Conservation (phyloP, 2,888 invertebrate genomes). For the Tromatobia lineatoria region DNA sequence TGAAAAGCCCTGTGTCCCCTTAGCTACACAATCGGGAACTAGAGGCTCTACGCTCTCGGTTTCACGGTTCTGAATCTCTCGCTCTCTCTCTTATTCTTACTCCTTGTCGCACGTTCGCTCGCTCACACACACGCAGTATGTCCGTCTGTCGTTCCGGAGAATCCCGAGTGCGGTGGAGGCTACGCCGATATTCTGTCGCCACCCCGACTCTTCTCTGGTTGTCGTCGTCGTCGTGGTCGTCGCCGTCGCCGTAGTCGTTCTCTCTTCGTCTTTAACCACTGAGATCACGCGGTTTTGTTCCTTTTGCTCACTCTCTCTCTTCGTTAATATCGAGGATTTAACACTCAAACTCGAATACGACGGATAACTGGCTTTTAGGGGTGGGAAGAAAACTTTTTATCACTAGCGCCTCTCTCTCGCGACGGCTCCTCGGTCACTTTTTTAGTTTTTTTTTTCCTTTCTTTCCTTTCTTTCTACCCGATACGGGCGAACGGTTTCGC, state of each 20-base stretch:
- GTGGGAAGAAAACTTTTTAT: slow-evolving; percentile 16
- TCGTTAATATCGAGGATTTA: background rate
- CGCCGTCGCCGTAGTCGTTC: background rate
- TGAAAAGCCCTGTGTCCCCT: slow-evolving; percentile 84
- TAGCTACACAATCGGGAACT: slow-evolving; percentile 63
- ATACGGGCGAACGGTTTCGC: slow-evolving; percentile 74
- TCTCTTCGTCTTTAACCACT: background rate
- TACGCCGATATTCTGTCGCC: slow-evolving; percentile 61
- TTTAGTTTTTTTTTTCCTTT: slow-evolving; percentile 21
- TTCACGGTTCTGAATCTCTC: background rate
- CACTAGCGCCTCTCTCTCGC: slow-evolving; percentile 8
- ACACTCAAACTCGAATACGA: slow-evolving; percentile 3
- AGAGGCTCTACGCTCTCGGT: slow-evolving; percentile 40
- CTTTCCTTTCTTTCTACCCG: slow-evolving; percentile 60
- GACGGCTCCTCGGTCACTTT: slow-evolving; percentile 67
- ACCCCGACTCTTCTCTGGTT: slow-evolving; percentile 47
- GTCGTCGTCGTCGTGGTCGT: background rate
- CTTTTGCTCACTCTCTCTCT: no score
- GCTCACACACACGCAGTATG: background rate
- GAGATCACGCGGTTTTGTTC: slow-evolving; percentile 10
- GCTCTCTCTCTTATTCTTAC: slow-evolving; percentile 42
- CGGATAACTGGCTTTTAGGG: background rate
- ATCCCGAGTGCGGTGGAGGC: slow-evolving; percentile 36
- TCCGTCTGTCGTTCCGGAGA: slow-evolving; percentile 21
- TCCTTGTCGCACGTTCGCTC: slow-evolving; percentile 1